These are phyloP conservation scores for Aurelia aurita complex sp. Pacific DNA, from an alignment of 30 jellyfish, hydroid and myxozoan genomes.

Conservation along the genomic window DNA sequence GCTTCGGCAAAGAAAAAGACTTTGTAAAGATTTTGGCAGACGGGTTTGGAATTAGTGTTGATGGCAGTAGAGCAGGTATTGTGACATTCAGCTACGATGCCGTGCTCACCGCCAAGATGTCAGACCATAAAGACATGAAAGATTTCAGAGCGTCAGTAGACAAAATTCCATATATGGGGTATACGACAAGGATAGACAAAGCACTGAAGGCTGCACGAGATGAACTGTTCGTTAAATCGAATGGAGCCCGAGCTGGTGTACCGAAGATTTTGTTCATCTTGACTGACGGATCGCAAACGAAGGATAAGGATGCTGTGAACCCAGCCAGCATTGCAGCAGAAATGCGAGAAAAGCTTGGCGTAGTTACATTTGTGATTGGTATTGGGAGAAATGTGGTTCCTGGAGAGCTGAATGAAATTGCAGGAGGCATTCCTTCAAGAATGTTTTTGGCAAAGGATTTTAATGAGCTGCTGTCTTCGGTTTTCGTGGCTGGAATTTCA, in stretches of 20 bases:
- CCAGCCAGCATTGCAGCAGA: constrained; percentile 72
- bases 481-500: constrained; percentile 46
- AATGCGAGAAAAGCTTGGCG: constrained; percentile 49
- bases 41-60: constrained; percentile 52
- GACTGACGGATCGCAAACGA: constrained; percentile 84
- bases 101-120: constrained; percentile 60
- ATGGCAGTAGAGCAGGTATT: constrained; percentile 81
- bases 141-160: constrained; percentile 86
- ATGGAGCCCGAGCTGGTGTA: constrained; percentile 76
- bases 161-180: constrained; percentile 79
- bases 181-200: constrained; percentile 87
- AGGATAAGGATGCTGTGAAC: constrained; percentile 71
- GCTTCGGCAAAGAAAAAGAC: constrained; percentile 78
- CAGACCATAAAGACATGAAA: constrained; percentile 64
- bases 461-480: constrained; percentile 55
- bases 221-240: constrained; percentile 37
- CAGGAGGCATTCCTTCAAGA: constrained; percentile 48
- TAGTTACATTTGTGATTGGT: constrained; percentile 56
- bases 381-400: constrained; percentile 49
- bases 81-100: constrained; percentile 85
- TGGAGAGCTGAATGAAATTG: constrained; percentile 47
- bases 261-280: constrained; percentile 70
- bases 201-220: constrained; percentile 81
- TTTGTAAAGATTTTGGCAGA: constrained; percentile 82
- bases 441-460: constrained; percentile 54